Base-by-base conservation (phyloP, 1,140 invertebrate genomes). In the Cotesia vestalis region DNA sequence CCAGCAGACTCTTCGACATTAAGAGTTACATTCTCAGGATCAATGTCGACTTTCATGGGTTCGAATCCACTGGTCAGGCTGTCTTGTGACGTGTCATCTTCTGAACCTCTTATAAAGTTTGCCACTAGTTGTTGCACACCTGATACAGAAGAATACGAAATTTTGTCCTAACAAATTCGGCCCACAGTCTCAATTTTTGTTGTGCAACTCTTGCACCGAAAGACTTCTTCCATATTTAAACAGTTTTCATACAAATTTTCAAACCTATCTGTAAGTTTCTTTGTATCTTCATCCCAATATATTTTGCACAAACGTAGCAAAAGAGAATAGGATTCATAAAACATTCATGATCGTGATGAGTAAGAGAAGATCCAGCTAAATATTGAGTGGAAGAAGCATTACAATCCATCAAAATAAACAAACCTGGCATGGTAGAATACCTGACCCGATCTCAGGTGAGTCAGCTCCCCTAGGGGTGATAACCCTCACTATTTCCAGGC, bases 61-160 rank as follows among this genome's bases (percentile, higher is more conserved):
- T 62, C 4, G 4, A 36, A 62, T 62, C 60, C 60, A 62, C 60
- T 62, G 12, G 27, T 36, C 60, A 62, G 17, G 1, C 60, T 62
- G 60, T 62, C 60, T 62, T 17, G 60, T 34, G 60, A 62, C 27
- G 35, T 2, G 2, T 62, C 60, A 62, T 62, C 60, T 62, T 17
- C 60, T 62, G 27, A 62, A 62, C 4, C 60, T 70, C 17, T 55
- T 62, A 53, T 14, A 35, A 35, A 70, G 17, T 40, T 70, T 61
- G 14, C 11, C 51, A n/a, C n/a, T 57, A 12, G 55, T 40, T 60
- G 2, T 70, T 59, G 34, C 35, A 60, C 40, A n/a, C 55, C 60
- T 40, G 38, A 40, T 8, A 40, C 1, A 40, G 38, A 40, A 40
- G 38, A 8, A 8, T 40, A 40, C 0, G 38, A 1, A 40, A 8